phyloP scores from a whole-genome alignment of 1,140 invertebrate genomes.

The Drosophila parabipectinata region DNA sequence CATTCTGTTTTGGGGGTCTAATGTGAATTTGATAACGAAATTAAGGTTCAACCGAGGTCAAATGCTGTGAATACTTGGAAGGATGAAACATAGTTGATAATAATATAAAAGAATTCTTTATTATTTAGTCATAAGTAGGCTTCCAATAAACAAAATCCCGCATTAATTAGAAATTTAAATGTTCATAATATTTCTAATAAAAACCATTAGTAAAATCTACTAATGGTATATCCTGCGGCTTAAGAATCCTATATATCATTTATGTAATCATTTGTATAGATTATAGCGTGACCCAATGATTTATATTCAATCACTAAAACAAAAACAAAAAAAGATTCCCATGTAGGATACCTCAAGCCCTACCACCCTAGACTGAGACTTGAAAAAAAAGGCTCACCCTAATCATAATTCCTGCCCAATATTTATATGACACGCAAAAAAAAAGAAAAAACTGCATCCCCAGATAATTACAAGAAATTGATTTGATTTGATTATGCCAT shows the following conservation, averaged over 20 bases:
- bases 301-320: slow-evolving; percentile 19
- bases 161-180: too few species aligned
- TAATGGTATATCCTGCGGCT: neutral
- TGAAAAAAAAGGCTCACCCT: slow-evolving; percentile 31
- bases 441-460: slow-evolving; percentile 37
- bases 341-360: slow-evolving; percentile 10
- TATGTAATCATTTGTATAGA: slow-evolving; percentile 18
- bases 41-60: slow-evolving; percentile 30
- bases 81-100: neutral
- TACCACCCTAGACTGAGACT: neutral
- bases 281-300: slow-evolving; percentile 11
- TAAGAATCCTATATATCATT: neutral
- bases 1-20: slow-evolving; percentile 32
- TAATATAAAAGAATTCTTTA: neutral
- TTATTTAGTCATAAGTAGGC: too few species aligned
- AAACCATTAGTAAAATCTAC: neutral
- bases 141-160: too few species aligned
- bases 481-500: slow-evolving; percentile 65
- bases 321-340: slow-evolving; percentile 20
- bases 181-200: too few species aligned
- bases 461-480: slow-evolving; percentile 62
- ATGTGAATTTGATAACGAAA: slow-evolving; percentile 23
- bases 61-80: slow-evolving; percentile 5
- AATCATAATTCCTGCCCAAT: slow-evolving; percentile 45
- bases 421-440: slow-evolving; percentile 37